phyloP scores from a whole-genome alignment of 2,797 vertebrate species.

The Australoheros facetus region DNA sequence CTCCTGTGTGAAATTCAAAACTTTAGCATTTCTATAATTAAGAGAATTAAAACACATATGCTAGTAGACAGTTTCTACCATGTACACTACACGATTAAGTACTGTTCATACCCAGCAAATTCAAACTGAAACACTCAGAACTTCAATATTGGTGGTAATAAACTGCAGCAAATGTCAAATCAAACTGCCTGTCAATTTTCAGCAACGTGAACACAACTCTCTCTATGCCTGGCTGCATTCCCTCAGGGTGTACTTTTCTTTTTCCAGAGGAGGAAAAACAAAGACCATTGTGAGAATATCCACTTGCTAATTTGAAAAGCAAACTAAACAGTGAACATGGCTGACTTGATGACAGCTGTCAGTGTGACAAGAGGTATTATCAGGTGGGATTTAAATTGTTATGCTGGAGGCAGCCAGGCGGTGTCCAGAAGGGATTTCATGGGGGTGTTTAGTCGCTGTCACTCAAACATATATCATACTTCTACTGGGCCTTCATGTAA shows the following conservation, averaged over 20 bases:
- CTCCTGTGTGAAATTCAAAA: slow-evolving; percentile 5
- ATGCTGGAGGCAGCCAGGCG: slow-evolving; percentile 76
- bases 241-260: slow-evolving; percentile 45
- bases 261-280: slow-evolving; percentile 57
- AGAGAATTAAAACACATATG: slow-evolving; percentile 13
- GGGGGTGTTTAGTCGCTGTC: slow-evolving; percentile 65
- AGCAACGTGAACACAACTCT: slow-evolving; percentile 46
- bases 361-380: slow-evolving; percentile 78
- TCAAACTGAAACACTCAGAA: slow-evolving; percentile 33
- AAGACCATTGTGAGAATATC: slow-evolving; percentile 66
- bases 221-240: slow-evolving; percentile 41
- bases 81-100: neutral
- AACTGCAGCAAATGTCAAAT: slow-evolving; percentile 54
- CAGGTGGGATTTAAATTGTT: slow-evolving; percentile 82
- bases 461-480: slow-evolving; percentile 68
- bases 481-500: slow-evolving; percentile 51
- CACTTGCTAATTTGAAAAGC: slow-evolving; percentile 77
- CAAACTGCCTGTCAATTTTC: slow-evolving; percentile 52
- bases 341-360: slow-evolving; percentile 79
- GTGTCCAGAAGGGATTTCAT: slow-evolving; percentile 76
- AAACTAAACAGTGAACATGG: slow-evolving; percentile 72
- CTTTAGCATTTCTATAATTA: slow-evolving; percentile 8
- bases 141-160: slow-evolving; percentile 31
- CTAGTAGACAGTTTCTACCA: slow-evolving; percentile 6
- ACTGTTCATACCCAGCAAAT: slow-evolving; percentile 7